Base-by-base conservation (phyloP, 2,888 invertebrate species). In the Sipunculus nudus region DNA sequence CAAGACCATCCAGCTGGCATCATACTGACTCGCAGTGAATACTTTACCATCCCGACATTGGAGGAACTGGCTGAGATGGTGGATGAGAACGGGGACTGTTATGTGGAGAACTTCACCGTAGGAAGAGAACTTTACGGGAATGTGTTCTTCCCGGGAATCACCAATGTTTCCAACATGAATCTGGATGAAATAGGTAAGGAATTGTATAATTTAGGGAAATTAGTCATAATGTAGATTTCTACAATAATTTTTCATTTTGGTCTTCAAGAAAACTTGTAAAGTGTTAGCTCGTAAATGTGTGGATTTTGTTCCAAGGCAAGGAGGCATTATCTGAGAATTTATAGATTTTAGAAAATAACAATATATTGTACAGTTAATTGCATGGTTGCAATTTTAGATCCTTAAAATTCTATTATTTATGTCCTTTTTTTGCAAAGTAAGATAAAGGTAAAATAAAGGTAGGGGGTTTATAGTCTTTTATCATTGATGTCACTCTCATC, bases 121-220 rank as follows among this genome's bases (percentile, higher is more conserved):
- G 96, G 96, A 0, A 88, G 96, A 8, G 88, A 89, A 70, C 93
- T 93, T 69, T 96, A 94, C 81, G 97, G 97, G 2, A 94, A 92
- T 78, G 91, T 96, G 0, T 91, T 88, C 82, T 97, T 92, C 78
- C 83, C 91, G 50, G 92, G 92, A 53, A 88, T 90, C 52, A 89
- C 95, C 48, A 92, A 97, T 78, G 90, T 97, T 3, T 88, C 91
- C 1, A 91, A 91, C 2, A 81, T 96, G 46, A 92, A 96, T 80
- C 82, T 97, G 16, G 96, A 97, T 81, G 89, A 92, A 65, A 88
- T 92, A 50, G 92, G 92, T 92, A 77, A 84, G 85, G 29, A 58
- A n/a, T n/a, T n/a, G n/a, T n/a, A n/a, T 38, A 38, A 38, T n/a
- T n/a, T n/a, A n/a, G n/a, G n/a, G n/a, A n/a, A n/a, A n/a, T n/a